phyloP scores from a whole-genome alignment of 2,113 vertebrate genomes.

The Pagrus major region DNA sequence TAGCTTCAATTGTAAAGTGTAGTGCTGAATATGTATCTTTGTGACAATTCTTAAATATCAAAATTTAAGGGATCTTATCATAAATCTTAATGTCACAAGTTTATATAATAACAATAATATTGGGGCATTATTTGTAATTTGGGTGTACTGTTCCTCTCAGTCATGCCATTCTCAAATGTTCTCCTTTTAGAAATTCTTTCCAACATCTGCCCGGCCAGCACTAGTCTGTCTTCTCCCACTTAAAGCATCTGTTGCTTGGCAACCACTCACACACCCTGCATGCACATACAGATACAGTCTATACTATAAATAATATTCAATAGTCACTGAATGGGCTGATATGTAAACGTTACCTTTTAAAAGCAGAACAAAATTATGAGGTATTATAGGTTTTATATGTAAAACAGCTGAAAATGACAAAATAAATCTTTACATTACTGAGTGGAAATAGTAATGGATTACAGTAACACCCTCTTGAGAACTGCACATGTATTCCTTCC shows the following conservation, averaged over 20 bases:
- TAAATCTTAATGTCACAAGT: neutral
- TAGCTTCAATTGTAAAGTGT: neutral
- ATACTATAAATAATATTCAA: conserved; percentile 24
- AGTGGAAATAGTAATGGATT: neutral
- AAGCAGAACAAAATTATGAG: neutral
- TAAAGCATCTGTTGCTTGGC: conserved; percentile 65
- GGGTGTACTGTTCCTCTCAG: conserved; percentile 1
- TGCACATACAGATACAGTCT: neutral
- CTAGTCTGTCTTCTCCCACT: conserved; percentile 37
- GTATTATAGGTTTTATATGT: neutral
- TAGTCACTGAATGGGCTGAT: neutral
- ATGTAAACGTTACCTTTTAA: neutral
- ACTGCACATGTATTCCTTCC: neutral
- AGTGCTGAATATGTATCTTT: neutral
- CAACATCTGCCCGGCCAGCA: conserved; percentile 46
- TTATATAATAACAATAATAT: neutral
- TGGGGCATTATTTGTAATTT: neutral
- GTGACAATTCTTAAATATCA: neutral
- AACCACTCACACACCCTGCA: conserved; percentile 42
- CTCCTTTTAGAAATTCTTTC: conserved; percentile 62
- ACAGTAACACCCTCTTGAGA: neutral
- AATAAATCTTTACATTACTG: neutral
- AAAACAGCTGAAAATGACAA: neutral
- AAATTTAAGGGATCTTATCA: neutral
- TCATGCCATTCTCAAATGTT: conserved; percentile 26